Conservation (phyloP, 2,113 vertebrate genomes). For the Cyphomyrus plagiostoma region DNA sequence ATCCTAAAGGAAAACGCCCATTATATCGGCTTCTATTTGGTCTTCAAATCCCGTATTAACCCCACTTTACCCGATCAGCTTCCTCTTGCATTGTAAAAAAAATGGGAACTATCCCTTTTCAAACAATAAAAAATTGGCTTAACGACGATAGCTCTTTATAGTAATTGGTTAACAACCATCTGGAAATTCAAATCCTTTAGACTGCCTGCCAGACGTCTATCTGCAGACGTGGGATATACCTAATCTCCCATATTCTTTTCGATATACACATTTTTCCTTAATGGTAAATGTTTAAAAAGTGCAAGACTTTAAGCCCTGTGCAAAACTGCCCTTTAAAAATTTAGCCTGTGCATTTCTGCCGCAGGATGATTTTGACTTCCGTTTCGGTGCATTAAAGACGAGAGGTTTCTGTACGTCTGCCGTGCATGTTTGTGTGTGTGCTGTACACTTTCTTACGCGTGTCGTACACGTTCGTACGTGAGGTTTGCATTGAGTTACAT, state of each 20-base stretch:
- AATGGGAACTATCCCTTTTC: conserved; percentile 44
- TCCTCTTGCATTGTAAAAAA: conserved; percentile 33
- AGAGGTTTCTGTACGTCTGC: conserved; percentile 48
- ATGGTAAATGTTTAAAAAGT: conserved; percentile 81
- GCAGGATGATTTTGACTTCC: conserved; percentile 69
- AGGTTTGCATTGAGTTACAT: conserved; percentile 50
- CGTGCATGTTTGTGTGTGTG: conserved; percentile 24
- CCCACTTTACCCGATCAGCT: conserved; percentile 7
- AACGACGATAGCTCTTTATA: conserved; percentile 30
- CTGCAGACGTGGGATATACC: conserved; percentile 18
- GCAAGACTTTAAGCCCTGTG: conserved; percentile 88
- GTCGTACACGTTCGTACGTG: conserved; percentile 39
- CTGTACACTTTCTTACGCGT: conserved; percentile 46
- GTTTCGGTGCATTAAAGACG: conserved; percentile 37
- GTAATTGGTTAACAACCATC: neutral
- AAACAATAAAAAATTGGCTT: conserved; percentile 52
- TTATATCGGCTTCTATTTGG: conserved; percentile 43
- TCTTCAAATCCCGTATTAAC: conserved; percentile 38
- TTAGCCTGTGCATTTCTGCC: conserved; percentile 90
- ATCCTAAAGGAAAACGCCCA: conserved; percentile 54
- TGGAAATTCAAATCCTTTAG: neutral
- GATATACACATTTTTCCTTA: conserved; percentile 27
- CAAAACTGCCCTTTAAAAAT: conserved; percentile 83
- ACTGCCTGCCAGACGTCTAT: neutral
- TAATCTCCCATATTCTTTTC: conserved; percentile 35